Evolutionary conservation across 2,888 invertebrate species (phyloP).

Genomic region (Miltochrista miniata): DNA sequence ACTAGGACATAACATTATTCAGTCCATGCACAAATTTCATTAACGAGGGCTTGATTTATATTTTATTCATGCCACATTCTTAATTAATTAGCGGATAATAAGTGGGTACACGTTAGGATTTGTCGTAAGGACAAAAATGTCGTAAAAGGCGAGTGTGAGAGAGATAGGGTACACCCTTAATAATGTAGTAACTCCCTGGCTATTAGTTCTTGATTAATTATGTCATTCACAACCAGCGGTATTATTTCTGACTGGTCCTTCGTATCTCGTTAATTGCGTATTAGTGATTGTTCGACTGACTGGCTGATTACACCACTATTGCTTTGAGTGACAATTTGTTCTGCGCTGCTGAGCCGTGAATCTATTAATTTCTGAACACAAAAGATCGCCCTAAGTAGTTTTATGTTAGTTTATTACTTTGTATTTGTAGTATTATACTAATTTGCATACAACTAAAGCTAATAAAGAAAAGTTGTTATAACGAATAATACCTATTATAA

Average conservation of each 20-base stretch:
- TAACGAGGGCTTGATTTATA: slow-evolving; percentile 30
- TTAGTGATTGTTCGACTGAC: slow-evolving; percentile 29
- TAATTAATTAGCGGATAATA: slow-evolving; percentile 41
- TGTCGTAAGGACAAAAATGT: slow-evolving; percentile 25
- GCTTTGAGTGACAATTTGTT: slow-evolving; percentile 32
- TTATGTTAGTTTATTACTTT: no score
- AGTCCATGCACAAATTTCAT: slow-evolving; percentile 40
- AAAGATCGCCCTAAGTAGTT: no score
- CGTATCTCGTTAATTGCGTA: slow-evolving; percentile 28
- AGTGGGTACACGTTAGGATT: slow-evolving; percentile 37
- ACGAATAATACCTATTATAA: no score
- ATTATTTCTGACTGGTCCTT: slow-evolving; percentile 29
- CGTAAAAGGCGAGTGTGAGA: slow-evolving; percentile 15
- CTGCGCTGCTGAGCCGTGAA: slow-evolving; percentile 23
- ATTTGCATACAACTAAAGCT: no score
- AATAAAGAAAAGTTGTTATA: no score
- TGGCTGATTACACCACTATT: slow-evolving; percentile 28
- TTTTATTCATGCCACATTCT: slow-evolving; percentile 38
- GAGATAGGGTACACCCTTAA: slow-evolving; percentile 42
- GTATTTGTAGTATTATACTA: no score
- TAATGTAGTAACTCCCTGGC: slow-evolving; percentile 44
- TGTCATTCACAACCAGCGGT: slow-evolving; percentile 45
- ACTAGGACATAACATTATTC: slow-evolving; percentile 31
- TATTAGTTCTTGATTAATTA: slow-evolving; percentile 53
- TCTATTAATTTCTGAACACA: slow-evolving; percentile 17